Evolutionary conservation across 1,140 invertebrate species (phyloP), one percentile per base, ranked within the genome.

Genomic region (Pogonomyrmex californicus): DNA sequence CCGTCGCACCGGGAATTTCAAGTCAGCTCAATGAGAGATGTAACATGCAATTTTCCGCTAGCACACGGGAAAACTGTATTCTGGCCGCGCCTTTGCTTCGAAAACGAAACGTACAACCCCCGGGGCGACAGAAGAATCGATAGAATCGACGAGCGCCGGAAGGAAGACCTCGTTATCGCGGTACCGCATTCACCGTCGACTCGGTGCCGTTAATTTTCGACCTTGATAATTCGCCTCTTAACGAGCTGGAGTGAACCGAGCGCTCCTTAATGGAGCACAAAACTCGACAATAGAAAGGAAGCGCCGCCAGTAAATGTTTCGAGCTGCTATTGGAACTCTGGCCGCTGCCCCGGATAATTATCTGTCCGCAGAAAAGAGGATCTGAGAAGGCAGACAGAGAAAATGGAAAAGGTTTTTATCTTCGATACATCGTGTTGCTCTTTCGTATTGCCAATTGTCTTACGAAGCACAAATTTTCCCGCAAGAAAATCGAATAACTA

Each of bases 221-320:
- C 44, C 47, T 77, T 65, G 60, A 47, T 91, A 90, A 91, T 90
- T 88, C 78, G 77, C 77, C 41, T 66, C 60, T 76, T 92, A 92
- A 92, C 86, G 87, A 92, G 86, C 71, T 54, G 47, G 56, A 51
- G 51, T 65, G 68, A 87, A 65, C 70, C 63, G 44, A 58, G 83
- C 60, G 87, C 65, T 87, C 76, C 86, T 90, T 91, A 91, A 92
- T 91, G 87, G 87, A 79, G 83, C 71, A 87, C 87, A 89, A 93
- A 91, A 91, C 86, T 90, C 86, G 86, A 85, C 87, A 88, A 91
- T 92, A 86, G 91, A 89, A 91, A 90, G 87, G 87, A 93, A 92
- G 91, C 81, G 90, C 79, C 83, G 86, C 47, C 79, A 85, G 91
- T 92, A 92, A 93, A 92, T 93, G 91, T 93, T 93, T 92, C 77